Conservation (phyloP, 2,797 vertebrate species). For the Gymnoscopelus braueri region DNA sequence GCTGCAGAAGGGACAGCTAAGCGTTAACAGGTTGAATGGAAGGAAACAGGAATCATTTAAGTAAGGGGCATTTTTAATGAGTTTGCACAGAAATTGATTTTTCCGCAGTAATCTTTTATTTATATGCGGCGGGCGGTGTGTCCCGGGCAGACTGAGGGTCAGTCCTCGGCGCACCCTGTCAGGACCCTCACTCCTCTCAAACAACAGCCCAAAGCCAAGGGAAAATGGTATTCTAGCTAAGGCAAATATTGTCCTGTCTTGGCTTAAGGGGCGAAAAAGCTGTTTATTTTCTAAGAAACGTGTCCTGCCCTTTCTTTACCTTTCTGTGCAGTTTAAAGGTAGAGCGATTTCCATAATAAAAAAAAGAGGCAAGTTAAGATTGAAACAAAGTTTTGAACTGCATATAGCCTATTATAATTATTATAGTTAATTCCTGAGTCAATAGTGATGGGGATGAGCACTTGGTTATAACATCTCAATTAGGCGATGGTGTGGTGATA, state of each 20-base stretch:
- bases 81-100: slow-evolving; percentile 97
- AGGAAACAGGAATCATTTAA: slow-evolving; percentile 90
- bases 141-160: slow-evolving; percentile 88
- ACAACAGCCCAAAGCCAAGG: slow-evolving; percentile 90
- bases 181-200: slow-evolving; percentile 88
- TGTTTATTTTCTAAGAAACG: slow-evolving; percentile 88
- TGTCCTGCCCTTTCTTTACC: slow-evolving; percentile 81
- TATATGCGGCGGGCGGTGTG: slow-evolving; percentile 92
- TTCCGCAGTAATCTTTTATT: slow-evolving; percentile 98
- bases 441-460: slow-evolving; percentile 15
- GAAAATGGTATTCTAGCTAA: slow-evolving; percentile 99
- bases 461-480: slow-evolving; percentile 18
- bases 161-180: slow-evolving; percentile 85
- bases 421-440: slow-evolving; percentile 7
- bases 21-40: slow-evolving; percentile 75
- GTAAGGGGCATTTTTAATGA: slow-evolving; percentile 92
- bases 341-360: background rate
- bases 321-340: slow-evolving; percentile 40
- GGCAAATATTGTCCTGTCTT: slow-evolving; percentile 97
- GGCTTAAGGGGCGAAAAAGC: slow-evolving; percentile 88
- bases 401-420: slow-evolving; percentile 5
- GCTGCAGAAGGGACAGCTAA: slow-evolving; percentile 54
- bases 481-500: background rate
- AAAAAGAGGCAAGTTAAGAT: slow-evolving; percentile 7
- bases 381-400: slow-evolving; percentile 1